These are phyloP conservation scores for Oxycera nigricornis DNA, from an alignment of 2,888 invertebrate species.

Conservation along the genomic window DNA sequence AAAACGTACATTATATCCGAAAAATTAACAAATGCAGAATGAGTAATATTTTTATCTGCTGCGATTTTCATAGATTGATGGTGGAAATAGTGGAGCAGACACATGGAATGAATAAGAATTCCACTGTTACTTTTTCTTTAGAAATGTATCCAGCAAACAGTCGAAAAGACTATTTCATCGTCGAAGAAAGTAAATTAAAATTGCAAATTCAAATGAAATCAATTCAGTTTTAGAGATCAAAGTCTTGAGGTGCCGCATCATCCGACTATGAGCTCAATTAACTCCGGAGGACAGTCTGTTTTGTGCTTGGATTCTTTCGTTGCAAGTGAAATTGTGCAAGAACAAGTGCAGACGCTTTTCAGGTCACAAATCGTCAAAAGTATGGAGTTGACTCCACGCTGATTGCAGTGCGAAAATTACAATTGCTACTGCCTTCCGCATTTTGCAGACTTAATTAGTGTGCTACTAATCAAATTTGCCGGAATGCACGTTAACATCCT, in stretches of 20 bases:
- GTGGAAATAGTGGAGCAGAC: neutral
- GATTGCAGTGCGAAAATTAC: neutral
- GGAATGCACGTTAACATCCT: neutral
- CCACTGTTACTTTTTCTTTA: conserved; percentile 24
- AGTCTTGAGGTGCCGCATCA: neutral
- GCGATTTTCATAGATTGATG: neutral
- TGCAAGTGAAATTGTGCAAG: neutral
- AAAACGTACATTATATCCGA: neutral
- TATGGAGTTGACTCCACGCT: conserved; percentile 14
- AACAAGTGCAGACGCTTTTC: neutral
- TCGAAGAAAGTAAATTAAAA: conserved; percentile 37
- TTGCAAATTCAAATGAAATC: conserved; percentile 29
- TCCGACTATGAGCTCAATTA: neutral
- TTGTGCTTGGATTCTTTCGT: conserved; percentile 8
- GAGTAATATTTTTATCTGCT: neutral
- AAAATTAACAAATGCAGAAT: neutral
- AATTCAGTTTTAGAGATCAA: neutral
- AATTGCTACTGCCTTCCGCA: neutral
- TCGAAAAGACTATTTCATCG: neutral
- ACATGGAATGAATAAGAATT: neutral
- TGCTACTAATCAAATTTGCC: neutral
- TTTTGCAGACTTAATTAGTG: too few relatives aligned
- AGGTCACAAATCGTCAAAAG: conserved; percentile 14
- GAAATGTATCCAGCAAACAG: neutral
- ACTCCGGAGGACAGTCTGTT: too few relatives aligned